Evolutionary conservation across 2,888 invertebrate genomes (phyloP), one percentile per base, ranked within the genome.

Genomic region (Troides aeacus): DNA sequence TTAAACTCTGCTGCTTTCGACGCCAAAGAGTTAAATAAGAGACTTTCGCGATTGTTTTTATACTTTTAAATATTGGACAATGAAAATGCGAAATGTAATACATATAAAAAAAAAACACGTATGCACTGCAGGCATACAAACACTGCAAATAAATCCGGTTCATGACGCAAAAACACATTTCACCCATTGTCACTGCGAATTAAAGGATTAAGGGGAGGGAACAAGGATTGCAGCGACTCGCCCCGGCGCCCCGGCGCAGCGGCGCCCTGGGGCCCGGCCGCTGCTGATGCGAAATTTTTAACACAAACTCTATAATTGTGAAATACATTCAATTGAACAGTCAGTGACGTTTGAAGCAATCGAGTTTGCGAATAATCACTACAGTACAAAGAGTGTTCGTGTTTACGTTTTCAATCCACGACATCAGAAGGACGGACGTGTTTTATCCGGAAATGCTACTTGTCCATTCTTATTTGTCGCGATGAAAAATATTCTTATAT

Each of bases 151-250:
- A 65, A 65, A 65, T 61, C 58, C 57, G 21, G 21, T 65, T 57
- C 24, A 61, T 57, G 56, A 57, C 61, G 30, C 18, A 62, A 61
- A 57, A 64, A 65, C 57, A 56, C 36, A 69, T 62, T 57, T 62
- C 65, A 46, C 57, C 50, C 69, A 65, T 70, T 65, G 66, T 70
- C 70, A 70, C 58, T 59, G 62, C 53, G 66, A 63, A 70, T 70
- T 70, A 70, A 70, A 62, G 66, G 70, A 70, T 70, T 70, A 70
- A 7, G 65, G 18, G 12, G 46, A 68, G 57, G 62, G 58, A 63
- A 67, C n/a, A 57, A 42, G 59, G 50, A 58, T 66, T 61, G 46
- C 42, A 46, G 24, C 57, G 18, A 53, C 46, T 36, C 7, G 59
- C 23, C 39, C 39, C 8, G 23, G 42, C 24, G 1, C 21, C 21